Base-by-base conservation (phyloP, 2,113 vertebrate genomes). In the Scomber japonicus region DNA sequence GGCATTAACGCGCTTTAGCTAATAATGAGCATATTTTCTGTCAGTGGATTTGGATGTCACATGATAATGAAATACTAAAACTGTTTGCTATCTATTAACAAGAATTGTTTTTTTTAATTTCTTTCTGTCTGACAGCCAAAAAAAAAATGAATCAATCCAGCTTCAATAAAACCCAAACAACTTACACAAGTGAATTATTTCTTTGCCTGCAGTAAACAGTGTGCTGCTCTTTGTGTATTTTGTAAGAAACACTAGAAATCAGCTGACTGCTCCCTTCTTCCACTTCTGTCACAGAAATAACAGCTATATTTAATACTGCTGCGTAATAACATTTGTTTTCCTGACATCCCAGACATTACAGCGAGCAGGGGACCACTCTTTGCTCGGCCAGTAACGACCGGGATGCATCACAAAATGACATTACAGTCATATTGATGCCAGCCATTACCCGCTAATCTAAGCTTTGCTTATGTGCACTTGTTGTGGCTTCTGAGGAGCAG, bases 341-440 rank as follows among this genome's bases (percentile, higher is more conserved):
- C 75, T 94, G 93, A 91, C 94, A 91, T 92, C 67, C 77, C 67
- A 45, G 89, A 91, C 93, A 92, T 92, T 93, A 92, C 84, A 63
- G 88, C 66, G 68, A 91, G 87, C 86, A 61, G 91, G 65, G 89
- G 90, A 84, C 80, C 82, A 83, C 87, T 89, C 84, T 92, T 88
- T 86, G 81, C 84, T 54, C 30, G 75, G 74, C 81, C 78, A 62
- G 89, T 92, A 95, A 93, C 81, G 91, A 94, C 91, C 82, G 60
- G 89, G 92, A 93, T 94, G 93, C 92, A 85, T 93, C 89, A 87
- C 87, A n/a, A 93, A 94, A 95, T 93, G 91, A 94, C 93, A 95
- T 95, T 95, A 94, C 76, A 71, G 89, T 88, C 91, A 93, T 94
- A 95, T 95, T 93, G 93, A 95, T 95, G 93, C 85, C 81, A 91